Base-by-base conservation (phyloP, 2,113 vertebrate species). In the Atrichornis clamosus region DNA sequence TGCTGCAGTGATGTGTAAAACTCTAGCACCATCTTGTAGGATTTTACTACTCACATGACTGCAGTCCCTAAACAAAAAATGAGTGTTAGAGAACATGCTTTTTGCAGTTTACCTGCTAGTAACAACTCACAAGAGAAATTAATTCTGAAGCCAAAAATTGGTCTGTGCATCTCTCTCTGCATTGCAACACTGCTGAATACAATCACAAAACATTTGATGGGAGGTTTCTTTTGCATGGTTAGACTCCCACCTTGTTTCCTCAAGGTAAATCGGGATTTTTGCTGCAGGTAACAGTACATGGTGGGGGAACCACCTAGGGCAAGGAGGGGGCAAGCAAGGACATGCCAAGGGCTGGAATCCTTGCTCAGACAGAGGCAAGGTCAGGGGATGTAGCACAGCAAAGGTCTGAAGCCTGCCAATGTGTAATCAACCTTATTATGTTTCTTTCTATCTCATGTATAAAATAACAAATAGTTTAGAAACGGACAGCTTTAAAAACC, bases 261-360 rank as follows among this genome's bases (percentile, higher is more conserved):
- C 33, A 10, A 52, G 26, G 41, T 53, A 80, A 52, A 80, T 24
- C 0, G 0, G 27, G 21, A 56, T 75, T 89, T 63, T 52, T 9
- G 27, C 27, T 52, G 24, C 27, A 73, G 13, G 30, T 16, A 63
- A 37, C 23, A 59, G 11, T 7, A 47, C 0, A 0, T 39, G 62
- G 14, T 27, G 21, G 24, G 13, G 19, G 3, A 42, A 73, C 21
- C 10, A 74, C 18, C 20, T 11, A 27, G 30, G 26, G 30, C 9
- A 89, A 65, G 44, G 15, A 62, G 15, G 3, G 18, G 10, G 8
- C 32, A 60, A 62, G 11, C 13, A 27, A 2, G 17, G 42, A 24
- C 33, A 21, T 13, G 41, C 17, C 39, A 69, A 49, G 49, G 41
- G 75, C 58, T 92, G 49, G 60, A 82, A 78, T 35, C 9, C 28